Percentiles rank a stretch among this genome's conserved stretches.
Evolutionary conservation across 2,888 invertebrate genomes (phyloP).

Genomic region (Conus canariensis): DNA sequence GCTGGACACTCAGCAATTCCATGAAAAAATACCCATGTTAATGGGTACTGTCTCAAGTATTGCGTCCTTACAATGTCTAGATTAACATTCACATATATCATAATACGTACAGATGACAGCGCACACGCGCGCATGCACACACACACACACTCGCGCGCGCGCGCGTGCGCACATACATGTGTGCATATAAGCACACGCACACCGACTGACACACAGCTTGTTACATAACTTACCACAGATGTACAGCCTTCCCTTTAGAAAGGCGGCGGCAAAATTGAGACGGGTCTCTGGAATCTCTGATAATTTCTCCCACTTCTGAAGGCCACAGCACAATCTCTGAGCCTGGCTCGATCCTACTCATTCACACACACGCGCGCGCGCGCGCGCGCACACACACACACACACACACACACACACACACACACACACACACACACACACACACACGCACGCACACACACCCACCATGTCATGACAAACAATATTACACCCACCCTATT

Average conservation of each 20-base stretch:
- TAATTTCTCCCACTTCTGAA: conserved; percentile 61
- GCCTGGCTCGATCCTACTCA: conserved; percentile 50
- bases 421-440: conserved; percentile 16
- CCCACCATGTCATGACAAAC: conserved; percentile 15
- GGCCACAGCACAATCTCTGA: conserved; percentile 52
- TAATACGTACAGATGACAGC: no score
- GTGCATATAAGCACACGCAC: not conserved
- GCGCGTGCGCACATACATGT: no score
- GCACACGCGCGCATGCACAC: no score
- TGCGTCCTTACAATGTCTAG: no score
- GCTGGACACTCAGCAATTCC: no score
- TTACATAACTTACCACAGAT: conserved; percentile 58
- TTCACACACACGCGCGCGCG: conserved; percentile 11
- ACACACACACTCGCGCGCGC: no score
- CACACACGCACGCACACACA: conserved; percentile 30
- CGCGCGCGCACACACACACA: conserved; percentile 13
- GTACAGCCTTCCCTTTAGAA: conserved; percentile 56
- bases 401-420: conserved; percentile 33
- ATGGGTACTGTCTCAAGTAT: no score
- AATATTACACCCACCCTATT: not conserved
- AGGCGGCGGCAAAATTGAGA: conserved; percentile 60
- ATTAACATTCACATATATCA: no score
- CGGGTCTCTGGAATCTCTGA: conserved; percentile 60
- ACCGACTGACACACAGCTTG: not conserved
- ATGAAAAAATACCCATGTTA: no score